Conservation (phyloP, 2,888 invertebrate genomes). For the Eurytoma californica region DNA sequence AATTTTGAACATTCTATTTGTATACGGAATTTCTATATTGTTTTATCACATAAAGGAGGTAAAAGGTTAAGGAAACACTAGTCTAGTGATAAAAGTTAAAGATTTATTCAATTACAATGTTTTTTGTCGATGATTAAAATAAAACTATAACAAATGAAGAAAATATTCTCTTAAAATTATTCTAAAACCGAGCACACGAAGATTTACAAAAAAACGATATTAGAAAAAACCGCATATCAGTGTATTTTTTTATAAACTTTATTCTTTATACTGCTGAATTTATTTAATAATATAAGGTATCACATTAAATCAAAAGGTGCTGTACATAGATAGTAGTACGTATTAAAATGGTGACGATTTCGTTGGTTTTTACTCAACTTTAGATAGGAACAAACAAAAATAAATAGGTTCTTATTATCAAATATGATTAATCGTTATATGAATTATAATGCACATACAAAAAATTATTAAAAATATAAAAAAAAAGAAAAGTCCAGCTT, state of each 20-base stretch:
- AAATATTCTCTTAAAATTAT: constrained; percentile 56
- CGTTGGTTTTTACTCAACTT: constrained; percentile 67
- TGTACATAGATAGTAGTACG: constrained; percentile 69
- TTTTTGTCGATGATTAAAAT: constrained; percentile 55
- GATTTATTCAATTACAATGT: constrained; percentile 58
- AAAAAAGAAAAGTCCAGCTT: constrained; percentile 68
- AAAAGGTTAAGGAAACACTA: constrained; percentile 29
- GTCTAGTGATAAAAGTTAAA: constrained; percentile 54
- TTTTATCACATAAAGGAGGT: no score
- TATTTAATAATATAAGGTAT: constrained; percentile 71
- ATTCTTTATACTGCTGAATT: constrained; percentile 64
- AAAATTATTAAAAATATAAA: constrained; percentile 69
- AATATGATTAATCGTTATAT: constrained; percentile 67
- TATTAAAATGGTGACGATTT: constrained; percentile 63
- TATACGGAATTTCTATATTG: no score
- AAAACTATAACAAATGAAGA: constrained; percentile 58
- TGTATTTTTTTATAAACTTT: constrained; percentile 60
- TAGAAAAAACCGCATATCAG: constrained; percentile 51
- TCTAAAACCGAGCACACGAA: constrained; percentile 56
- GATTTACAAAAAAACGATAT: constrained; percentile 56
- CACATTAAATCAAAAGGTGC: constrained; percentile 74
- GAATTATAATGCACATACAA: constrained; percentile 70
- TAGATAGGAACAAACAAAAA: constrained; percentile 73
- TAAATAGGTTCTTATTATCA: constrained; percentile 67
- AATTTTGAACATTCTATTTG: no score